phyloP scores from a whole-genome alignment of 2,113 vertebrate genomes.

The Thalassoma bifasciatum region DNA sequence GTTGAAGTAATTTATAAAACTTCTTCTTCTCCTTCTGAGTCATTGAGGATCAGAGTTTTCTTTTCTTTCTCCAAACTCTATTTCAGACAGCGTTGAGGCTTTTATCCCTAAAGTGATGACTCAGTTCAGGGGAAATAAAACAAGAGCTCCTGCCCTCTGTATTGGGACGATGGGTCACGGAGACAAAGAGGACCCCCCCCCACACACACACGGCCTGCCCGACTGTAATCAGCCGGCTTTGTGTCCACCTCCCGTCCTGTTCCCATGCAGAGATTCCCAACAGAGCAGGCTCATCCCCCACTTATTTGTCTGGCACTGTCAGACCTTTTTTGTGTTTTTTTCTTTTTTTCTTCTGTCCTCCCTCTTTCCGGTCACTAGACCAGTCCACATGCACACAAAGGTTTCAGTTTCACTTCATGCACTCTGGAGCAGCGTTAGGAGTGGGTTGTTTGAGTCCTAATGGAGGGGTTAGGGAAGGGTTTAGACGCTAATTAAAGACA shows the following conservation, averaged over 20 bases:
- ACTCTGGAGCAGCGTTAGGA: slow-evolving; percentile 17
- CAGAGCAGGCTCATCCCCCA: slow-evolving; percentile 65
- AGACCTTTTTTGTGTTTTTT: slow-evolving; percentile 42
- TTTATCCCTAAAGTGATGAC: slow-evolving; percentile 58
- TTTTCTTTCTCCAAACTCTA: background rate
- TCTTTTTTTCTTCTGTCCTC: slow-evolving; percentile 26
- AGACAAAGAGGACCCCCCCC: slow-evolving; percentile 68
- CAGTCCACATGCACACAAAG: slow-evolving; percentile 23
- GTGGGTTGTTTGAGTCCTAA: slow-evolving; percentile 7
- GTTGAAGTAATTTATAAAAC: background rate
- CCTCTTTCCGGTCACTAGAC: slow-evolving; percentile 40
- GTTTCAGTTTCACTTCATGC: slow-evolving; percentile 36
- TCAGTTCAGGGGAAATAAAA: slow-evolving; percentile 65
- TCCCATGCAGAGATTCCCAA: slow-evolving; percentile 64
- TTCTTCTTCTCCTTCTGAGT: background rate
- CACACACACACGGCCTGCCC: slow-evolving; percentile 38
- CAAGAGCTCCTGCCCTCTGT: slow-evolving; percentile 47
- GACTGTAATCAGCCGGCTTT: slow-evolving; percentile 75
- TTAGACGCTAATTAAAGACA: slow-evolving; percentile 34
- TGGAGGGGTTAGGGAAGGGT: background rate
- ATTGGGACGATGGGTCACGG: slow-evolving; percentile 35
- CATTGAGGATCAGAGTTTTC: background rate
- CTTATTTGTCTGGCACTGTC: slow-evolving; percentile 69
- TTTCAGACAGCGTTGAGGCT: slow-evolving; percentile 18
- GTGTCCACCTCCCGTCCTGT: slow-evolving; percentile 68